These are phyloP conservation scores for Cinclus mexicanus DNA, from an alignment of 2,113 vertebrate species.

Conservation along the genomic window DNA sequence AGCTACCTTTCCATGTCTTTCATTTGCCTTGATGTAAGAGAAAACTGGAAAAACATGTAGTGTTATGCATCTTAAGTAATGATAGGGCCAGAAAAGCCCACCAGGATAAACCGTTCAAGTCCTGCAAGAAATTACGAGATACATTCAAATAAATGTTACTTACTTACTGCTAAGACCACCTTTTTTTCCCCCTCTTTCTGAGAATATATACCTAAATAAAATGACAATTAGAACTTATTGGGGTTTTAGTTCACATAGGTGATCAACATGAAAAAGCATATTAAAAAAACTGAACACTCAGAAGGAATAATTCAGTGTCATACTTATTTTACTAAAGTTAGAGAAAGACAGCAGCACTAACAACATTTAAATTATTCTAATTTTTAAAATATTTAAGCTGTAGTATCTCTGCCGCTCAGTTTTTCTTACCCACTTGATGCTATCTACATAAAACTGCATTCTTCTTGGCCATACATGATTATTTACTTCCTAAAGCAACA, in stretches of 20 bases:
- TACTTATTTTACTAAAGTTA: neutral
- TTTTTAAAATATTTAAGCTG: neutral
- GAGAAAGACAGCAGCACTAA: neutral
- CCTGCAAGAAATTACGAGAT: neutral
- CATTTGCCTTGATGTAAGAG: neutral
- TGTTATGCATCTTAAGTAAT: neutral
- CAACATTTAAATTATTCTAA: neutral
- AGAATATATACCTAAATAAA: neutral
- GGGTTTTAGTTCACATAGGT: neutral
- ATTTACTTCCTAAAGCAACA: constrained; percentile 1
- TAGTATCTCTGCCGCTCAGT: neutral
- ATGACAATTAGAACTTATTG: neutral
- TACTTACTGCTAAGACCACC: neutral
- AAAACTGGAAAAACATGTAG: neutral
- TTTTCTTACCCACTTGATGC: neutral
- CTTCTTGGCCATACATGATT: neutral
- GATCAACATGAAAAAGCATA: neutral
- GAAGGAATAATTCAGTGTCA: neutral
- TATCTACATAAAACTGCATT: neutral
- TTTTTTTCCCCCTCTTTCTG: accelerated
- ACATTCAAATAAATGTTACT: neutral
- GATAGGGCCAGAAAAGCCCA: neutral
- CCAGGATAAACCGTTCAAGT: neutral
- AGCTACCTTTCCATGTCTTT: neutral
- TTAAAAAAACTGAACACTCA: neutral